Evolutionary conservation across 2,888 invertebrate genomes (phyloP).

Genomic region (Melanophora roralis): DNA sequence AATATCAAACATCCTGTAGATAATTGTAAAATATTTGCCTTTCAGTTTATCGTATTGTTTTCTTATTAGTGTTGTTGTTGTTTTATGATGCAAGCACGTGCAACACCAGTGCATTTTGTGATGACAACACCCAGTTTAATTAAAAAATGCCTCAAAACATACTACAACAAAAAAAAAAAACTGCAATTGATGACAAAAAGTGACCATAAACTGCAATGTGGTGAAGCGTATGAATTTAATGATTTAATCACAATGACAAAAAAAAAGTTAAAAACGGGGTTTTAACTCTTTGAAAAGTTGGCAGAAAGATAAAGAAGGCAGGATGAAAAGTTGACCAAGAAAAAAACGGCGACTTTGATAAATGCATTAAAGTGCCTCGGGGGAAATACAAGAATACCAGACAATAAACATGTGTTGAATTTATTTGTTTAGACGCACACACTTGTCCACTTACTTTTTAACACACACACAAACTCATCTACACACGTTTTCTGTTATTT

Average conservation of each 20-base stretch:
- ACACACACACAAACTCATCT: constrained; percentile 38
- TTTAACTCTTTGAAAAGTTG: neutral
- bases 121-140: constrained; percentile 63
- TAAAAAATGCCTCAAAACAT: constrained; percentile 62
- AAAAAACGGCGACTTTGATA: constrained; percentile 52
- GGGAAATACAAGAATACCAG: constrained; percentile 55
- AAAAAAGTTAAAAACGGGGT: constrained; percentile 40
- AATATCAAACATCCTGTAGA: constrained; percentile 60
- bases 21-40: constrained; percentile 60
- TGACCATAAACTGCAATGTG: constrained; percentile 66
- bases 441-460: too few species aligned
- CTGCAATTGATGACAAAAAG: constrained; percentile 53
- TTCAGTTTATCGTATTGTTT: constrained; percentile 22
- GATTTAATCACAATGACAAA: constrained; percentile 72
- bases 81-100: constrained; percentile 53
- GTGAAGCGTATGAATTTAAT: constrained; percentile 75
- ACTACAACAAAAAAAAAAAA: constrained; percentile 42
- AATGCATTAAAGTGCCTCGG: constrained; percentile 60
- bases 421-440: constrained; percentile 58
- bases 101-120: constrained; percentile 50
- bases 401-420: constrained; percentile 60
- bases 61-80: too few species aligned
- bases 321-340: constrained; percentile 40
- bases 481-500: neutral
- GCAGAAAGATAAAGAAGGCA: neutral